phyloP scores from a whole-genome alignment of 1,140 invertebrate species.

The Melipona quadrifasciata region DNA sequence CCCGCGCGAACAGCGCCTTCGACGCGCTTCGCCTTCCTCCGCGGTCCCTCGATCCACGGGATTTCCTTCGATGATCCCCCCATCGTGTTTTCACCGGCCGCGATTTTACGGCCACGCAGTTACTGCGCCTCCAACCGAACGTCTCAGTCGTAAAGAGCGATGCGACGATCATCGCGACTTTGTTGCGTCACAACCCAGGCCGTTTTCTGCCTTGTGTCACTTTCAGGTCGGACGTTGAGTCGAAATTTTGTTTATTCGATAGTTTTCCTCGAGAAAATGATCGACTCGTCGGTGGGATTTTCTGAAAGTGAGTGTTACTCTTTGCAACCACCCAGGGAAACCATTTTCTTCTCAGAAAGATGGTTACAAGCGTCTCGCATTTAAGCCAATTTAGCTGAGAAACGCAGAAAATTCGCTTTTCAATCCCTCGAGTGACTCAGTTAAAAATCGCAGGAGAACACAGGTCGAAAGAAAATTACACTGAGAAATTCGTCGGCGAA shows the following conservation, averaged over 20 bases:
- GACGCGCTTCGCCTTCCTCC: slow-evolving; percentile 12
- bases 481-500: slow-evolving; percentile 8
- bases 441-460: neutral
- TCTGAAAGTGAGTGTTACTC: neutral
- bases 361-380: neutral
- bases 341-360: neutral
- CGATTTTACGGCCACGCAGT: slow-evolving; percentile 39
- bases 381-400: neutral
- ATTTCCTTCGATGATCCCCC: slow-evolving; percentile 50
- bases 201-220: neutral
- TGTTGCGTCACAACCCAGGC: neutral
- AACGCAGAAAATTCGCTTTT: neutral
- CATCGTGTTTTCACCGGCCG: neutral
- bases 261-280: neutral
- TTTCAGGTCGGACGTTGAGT: neutral
- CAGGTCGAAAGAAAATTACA: slow-evolving; percentile 9
- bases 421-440: neutral
- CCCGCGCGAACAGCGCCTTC: slow-evolving; percentile 63
- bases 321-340: neutral
- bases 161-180: slow-evolving; percentile 22
- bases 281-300: neutral
- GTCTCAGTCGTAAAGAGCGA: slow-evolving; percentile 26
- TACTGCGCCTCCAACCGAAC: slow-evolving; percentile 14
- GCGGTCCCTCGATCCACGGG: slow-evolving; percentile 40
- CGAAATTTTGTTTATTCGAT: too few species aligned